Evolutionary conservation across 1,140 invertebrate species (phyloP).

Genomic region (Solenopsis invicta): DNA sequence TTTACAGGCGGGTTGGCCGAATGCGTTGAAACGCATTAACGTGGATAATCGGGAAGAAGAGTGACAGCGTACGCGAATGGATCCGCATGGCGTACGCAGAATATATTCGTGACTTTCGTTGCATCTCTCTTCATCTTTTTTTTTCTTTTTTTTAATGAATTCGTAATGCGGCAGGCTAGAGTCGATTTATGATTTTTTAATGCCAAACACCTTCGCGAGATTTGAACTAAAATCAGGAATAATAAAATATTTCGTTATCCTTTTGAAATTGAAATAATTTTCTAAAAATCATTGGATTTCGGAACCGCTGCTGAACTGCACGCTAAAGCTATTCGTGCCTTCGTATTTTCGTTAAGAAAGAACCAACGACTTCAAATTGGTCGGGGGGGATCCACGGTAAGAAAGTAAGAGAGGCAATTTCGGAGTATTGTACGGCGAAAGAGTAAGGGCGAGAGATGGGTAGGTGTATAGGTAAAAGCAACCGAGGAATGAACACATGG

Average conservation of each 20-base stretch:
- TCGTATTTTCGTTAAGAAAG: neutral
- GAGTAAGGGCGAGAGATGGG: constrained; percentile 5
- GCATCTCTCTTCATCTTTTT: neutral
- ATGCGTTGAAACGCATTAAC: constrained; percentile 37
- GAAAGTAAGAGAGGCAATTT: constrained; percentile 34
- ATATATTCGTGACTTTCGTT: constrained; percentile 32
- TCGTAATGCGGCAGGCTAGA: neutral
- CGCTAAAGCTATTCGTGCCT: neutral
- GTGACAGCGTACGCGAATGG: constrained; percentile 21
- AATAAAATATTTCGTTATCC: neutral
- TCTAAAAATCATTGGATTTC: neutral
- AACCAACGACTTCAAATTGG: constrained; percentile 26
- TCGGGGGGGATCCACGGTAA: neutral
- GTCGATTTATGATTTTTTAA: neutral
- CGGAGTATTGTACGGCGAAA: neutral
- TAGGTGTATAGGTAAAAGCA: constrained; percentile 19
- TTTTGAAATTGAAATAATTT: neutral
- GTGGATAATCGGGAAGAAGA: constrained; percentile 44
- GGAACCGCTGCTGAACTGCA: no score
- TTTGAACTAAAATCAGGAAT: neutral
- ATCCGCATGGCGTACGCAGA: neutral
- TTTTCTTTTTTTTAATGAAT: neutral
- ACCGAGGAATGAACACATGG: constrained; percentile 21
- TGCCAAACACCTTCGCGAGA: neutral
- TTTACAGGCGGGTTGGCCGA: constrained; percentile 45